phyloP scores from a whole-genome alignment of 1,140 invertebrate species.

The Drosophila ercepeae region DNA sequence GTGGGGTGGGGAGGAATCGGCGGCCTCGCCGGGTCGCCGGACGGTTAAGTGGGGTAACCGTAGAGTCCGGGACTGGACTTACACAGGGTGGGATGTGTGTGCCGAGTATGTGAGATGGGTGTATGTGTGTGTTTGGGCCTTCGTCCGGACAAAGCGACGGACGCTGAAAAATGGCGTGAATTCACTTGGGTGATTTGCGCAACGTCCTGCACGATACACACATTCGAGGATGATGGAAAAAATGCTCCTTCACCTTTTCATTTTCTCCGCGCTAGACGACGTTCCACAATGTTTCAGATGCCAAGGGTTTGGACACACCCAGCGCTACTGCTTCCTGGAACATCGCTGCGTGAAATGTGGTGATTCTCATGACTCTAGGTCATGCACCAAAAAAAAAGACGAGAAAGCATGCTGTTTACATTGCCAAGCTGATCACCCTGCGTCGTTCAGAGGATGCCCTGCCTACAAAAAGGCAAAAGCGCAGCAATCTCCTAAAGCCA shows the following conservation, averaged over 20 bases:
- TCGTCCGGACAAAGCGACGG: constrained; percentile 69
- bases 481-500: too few relatives aligned
- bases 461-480: too few relatives aligned
- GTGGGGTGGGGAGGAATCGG: constrained; percentile 22
- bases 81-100: background rate
- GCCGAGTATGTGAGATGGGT: constrained; percentile 4
- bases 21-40: constrained; percentile 56
- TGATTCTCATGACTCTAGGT: too few relatives aligned
- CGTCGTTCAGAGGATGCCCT: too few relatives aligned
- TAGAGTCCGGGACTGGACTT: constrained; percentile 41
- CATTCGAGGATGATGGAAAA: constrained; percentile 55
- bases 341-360: too few relatives aligned
- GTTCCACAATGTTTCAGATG: too few relatives aligned
- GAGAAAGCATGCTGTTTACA: too few relatives aligned
- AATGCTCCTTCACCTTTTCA: constrained; percentile 46
- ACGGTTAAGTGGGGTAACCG: constrained; percentile 63
- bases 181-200: constrained; percentile 78
- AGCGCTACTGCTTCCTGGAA: too few relatives aligned
- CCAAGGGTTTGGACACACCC: too few relatives aligned
- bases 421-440: too few relatives aligned
- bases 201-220: constrained; percentile 62
- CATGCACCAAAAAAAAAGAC: too few relatives aligned
- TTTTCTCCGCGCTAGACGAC: constrained; percentile 29
- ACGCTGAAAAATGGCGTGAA: constrained; percentile 82
- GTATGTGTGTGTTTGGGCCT: constrained; percentile 44